Conservation (phyloP, 2,888 invertebrate species). For the Harpalus rubripes region DNA sequence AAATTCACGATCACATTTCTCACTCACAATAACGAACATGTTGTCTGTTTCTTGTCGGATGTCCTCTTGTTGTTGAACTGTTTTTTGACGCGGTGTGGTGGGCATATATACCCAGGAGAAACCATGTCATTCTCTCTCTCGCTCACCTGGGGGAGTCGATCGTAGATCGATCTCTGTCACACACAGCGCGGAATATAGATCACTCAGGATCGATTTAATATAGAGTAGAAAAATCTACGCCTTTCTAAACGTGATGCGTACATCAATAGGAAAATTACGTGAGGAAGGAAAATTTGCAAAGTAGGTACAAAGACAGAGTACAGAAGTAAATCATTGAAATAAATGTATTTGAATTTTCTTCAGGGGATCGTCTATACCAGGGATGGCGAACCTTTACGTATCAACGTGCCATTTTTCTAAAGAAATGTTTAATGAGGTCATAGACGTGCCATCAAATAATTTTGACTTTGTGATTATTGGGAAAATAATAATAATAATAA, state of each 20-base stretch:
- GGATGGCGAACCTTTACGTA: too few species aligned
- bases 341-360: too few species aligned
- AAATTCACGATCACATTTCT: not conserved
- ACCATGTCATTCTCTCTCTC: constrained; percentile 26
- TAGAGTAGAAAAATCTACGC: constrained; percentile 23
- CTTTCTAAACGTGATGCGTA: constrained; percentile 43
- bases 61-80: constrained; percentile 40
- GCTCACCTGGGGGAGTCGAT: constrained; percentile 9
- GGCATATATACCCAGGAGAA: constrained; percentile 54
- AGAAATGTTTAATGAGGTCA: too few species aligned
- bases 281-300: not conserved
- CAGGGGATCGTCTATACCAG: too few species aligned
- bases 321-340: too few species aligned
- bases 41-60: not conserved
- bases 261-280: not conserved
- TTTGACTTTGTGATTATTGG: too few species aligned
- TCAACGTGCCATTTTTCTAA: too few species aligned
- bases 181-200: not conserved
- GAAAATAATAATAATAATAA: too few species aligned
- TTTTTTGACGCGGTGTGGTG: constrained; percentile 40
- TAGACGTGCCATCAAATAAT: too few species aligned
- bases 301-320: too few species aligned
- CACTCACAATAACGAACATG: constrained; percentile 63
- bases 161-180: not conserved
- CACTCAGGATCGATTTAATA: constrained; percentile 19